A percentile compares a stretch with the other conserved stretches of the same genome.
phyloP scores from a whole-genome alignment of 2,797 vertebrate genomes.

The Mormyrops attenuatus region DNA sequence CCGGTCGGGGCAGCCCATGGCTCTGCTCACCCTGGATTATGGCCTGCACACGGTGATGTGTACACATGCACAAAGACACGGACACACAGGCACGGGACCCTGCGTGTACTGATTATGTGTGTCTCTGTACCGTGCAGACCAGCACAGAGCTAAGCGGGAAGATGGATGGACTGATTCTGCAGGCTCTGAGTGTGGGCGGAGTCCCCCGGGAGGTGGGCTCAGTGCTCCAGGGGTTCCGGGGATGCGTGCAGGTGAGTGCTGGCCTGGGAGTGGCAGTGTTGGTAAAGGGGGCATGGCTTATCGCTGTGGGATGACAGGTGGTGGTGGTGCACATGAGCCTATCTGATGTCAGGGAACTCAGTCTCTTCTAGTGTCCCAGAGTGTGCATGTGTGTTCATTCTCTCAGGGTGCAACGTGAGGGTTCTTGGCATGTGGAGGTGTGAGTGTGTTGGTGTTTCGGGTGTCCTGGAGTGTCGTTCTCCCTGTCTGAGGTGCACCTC shows the following conservation, averaged over 20 bases:
- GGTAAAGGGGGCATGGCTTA: background rate
- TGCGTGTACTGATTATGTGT: background rate
- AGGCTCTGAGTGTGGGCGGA: conserved; percentile 75
- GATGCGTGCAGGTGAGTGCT: conserved; percentile 78
- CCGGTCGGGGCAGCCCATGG: conserved; percentile 43
- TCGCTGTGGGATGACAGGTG: background rate
- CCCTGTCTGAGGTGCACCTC: background rate
- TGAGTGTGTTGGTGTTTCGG: background rate
- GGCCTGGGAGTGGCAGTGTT: background rate
- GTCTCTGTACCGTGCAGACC: conserved; percentile 43
- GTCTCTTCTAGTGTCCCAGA: background rate
- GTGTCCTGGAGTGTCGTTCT: background rate
- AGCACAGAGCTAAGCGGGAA: conserved; percentile 72
- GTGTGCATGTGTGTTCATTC: background rate
- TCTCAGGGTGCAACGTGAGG: background rate
- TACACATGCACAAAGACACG: too few species aligned
- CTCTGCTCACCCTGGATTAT: conserved; percentile 71
- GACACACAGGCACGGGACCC: too few species aligned
- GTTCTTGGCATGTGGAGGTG: background rate
- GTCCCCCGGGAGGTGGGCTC: conserved; percentile 53
- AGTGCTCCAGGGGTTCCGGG: conserved; percentile 76
- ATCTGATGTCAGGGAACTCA: background rate
- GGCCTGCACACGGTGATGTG: conserved; percentile 72
- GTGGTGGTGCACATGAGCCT: background rate
- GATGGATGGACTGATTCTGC: conserved; percentile 72